Percentiles rank a stretch among this genome's conserved stretches.
phyloP scores from a whole-genome alignment of 1,140 invertebrate genomes.

The Nylanderia fulva region DNA sequence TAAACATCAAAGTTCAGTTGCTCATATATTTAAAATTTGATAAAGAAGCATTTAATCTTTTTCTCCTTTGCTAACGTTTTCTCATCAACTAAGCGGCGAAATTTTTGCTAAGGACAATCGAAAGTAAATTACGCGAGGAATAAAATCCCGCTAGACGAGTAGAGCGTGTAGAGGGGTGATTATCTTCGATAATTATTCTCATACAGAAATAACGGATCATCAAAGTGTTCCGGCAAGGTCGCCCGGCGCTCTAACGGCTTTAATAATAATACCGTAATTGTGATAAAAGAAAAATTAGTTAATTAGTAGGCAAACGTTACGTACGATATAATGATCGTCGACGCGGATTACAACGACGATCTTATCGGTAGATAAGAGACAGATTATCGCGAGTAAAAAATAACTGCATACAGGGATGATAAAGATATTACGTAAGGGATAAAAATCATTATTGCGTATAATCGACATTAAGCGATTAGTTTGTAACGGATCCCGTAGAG shows the following conservation, averaged over 20 bases:
- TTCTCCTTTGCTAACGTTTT: not conserved
- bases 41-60: not conserved
- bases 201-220: constrained; percentile 34
- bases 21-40: not conserved
- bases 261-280: constrained; percentile 77
- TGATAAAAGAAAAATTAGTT: constrained; percentile 73
- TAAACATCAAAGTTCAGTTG: not conserved
- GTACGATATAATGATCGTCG: constrained; percentile 57
- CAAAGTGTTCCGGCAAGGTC: constrained; percentile 41
- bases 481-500: constrained; percentile 59
- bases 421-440: constrained; percentile 54
- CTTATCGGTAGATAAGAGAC: constrained; percentile 36
- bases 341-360: constrained; percentile 57
- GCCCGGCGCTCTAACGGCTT: constrained; percentile 56
- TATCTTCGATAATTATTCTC: constrained; percentile 39
- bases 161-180: not conserved
- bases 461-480: constrained; percentile 72
- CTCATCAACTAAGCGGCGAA: not conserved
- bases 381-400: constrained; percentile 55
- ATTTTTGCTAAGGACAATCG: constrained; percentile 31
- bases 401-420: constrained; percentile 66
- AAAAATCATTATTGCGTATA: constrained; percentile 68
- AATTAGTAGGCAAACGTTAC: constrained; percentile 61
- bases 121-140: constrained; percentile 2
- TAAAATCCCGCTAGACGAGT: not conserved